These are phyloP conservation scores for Whitmania pigra DNA, from an alignment of 1,140 invertebrate species.

Conservation along the genomic window DNA sequence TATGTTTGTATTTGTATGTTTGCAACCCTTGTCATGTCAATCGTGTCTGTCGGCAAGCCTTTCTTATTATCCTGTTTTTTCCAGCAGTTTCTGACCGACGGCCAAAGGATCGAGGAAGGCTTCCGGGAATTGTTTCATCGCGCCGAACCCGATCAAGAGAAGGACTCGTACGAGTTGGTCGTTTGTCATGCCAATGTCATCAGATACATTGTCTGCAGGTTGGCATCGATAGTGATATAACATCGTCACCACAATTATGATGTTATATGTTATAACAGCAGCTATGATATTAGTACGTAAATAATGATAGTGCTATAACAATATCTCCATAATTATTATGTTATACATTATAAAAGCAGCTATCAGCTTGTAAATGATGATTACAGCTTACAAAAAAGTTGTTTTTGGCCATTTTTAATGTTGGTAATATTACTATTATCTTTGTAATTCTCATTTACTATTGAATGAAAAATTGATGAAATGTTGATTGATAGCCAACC, in stretches of 20 bases:
- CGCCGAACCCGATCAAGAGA: slow-evolving; percentile 61
- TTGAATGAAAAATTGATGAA: not conserved
- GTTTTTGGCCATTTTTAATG: too few species aligned
- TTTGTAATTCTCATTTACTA: too few species aligned
- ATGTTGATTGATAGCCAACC: slow-evolving; percentile 13
- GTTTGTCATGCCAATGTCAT: slow-evolving; percentile 98
- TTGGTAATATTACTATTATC: too few species aligned
- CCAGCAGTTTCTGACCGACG: slow-evolving; percentile 75
- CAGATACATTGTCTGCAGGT: slow-evolving; percentile 90
- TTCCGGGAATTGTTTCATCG: slow-evolving; percentile 87
- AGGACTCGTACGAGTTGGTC: slow-evolving; percentile 77
- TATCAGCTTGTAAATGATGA: not conserved
- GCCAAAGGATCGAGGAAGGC: slow-evolving; percentile 89
- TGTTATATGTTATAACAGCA: not conserved
- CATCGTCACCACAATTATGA: not conserved
- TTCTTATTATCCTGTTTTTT: slow-evolving; percentile 5
- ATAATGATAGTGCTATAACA: not conserved
- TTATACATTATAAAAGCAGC: not conserved
- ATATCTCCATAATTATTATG: not conserved
- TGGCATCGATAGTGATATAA: slow-evolving; percentile 25
- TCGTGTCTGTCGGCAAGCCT: too few species aligned
- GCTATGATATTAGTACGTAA: too few species aligned
- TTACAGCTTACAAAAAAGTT: not conserved
- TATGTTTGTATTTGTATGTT: too few species aligned
- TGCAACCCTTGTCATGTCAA: too few species aligned